phyloP scores from a whole-genome alignment of 2,888 invertebrate genomes.

The Drosophila paranaensis region DNA sequence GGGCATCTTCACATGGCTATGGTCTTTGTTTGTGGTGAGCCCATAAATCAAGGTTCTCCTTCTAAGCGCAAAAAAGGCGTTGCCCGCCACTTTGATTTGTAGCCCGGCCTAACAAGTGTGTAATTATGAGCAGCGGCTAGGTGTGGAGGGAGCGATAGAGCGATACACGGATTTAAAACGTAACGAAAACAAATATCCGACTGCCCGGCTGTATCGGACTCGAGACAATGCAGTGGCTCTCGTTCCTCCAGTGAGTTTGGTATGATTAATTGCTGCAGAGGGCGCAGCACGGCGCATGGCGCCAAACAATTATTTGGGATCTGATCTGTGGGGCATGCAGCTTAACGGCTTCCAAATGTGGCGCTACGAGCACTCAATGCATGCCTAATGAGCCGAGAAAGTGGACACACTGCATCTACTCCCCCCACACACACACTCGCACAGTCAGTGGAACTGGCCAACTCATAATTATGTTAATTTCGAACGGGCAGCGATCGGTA shows the following conservation, averaged over 20 bases:
- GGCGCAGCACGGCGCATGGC: slow-evolving; percentile 53
- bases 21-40: slow-evolving; percentile 3
- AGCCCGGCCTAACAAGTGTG: slow-evolving; percentile 80
- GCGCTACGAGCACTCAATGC: slow-evolving; percentile 64
- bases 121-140: slow-evolving; percentile 69
- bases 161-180: slow-evolving; percentile 73
- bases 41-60: slow-evolving; percentile 69
- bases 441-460: slow-evolving; percentile 2
- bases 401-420: slow-evolving; percentile 47
- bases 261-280: slow-evolving; percentile 72
- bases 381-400: slow-evolving; percentile 79
- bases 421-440: neutral
- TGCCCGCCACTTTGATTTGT: slow-evolving; percentile 78
- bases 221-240: slow-evolving; percentile 30
- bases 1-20: neutral
- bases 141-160: slow-evolving; percentile 23
- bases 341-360: slow-evolving; percentile 74
- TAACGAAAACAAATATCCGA: slow-evolving; percentile 65
- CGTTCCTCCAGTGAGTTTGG: slow-evolving; percentile 16
- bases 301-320: slow-evolving; percentile 76
- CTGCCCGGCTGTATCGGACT: neutral
- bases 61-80: slow-evolving; percentile 68
- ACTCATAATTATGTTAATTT: slow-evolving; percentile 82
- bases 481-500: slow-evolving; percentile 32
- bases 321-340: slow-evolving; percentile 48